Percentiles rank a stretch among this genome's conserved stretches.
These are phyloP conservation scores for Podocnemis expansa DNA, from an alignment of 2,113 vertebrate genomes.

Conservation along the genomic window DNA sequence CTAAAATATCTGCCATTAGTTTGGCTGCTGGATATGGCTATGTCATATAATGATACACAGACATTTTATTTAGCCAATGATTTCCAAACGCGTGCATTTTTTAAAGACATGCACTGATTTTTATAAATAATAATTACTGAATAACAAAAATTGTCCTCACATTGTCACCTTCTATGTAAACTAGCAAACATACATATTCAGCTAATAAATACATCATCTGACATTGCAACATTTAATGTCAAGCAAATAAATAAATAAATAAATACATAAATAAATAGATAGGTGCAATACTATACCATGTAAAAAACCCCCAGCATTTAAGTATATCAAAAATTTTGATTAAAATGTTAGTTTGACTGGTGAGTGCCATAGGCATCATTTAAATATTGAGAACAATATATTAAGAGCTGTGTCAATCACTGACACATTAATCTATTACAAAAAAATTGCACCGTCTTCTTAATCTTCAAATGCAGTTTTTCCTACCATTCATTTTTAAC, in stretches of 20 bases:
- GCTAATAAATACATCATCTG: not conserved
- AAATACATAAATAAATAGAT: slow-evolving; percentile 35
- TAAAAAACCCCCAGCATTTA: not conserved
- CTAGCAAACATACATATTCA: not conserved
- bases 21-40: not conserved
- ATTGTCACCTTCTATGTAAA: not conserved
- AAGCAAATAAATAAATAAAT: not conserved
- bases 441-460: not conserved
- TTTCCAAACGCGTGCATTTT: not conserved
- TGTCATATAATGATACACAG: not conserved
- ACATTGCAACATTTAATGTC: not conserved
- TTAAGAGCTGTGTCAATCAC: not conserved
- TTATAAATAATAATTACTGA: not conserved
- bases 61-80: not conserved
- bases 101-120: not conserved
- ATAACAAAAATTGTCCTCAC: not conserved
- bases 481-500: not conserved
- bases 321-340: not conserved
- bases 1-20: not conserved
- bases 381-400: not conserved
- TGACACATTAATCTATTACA: not conserved
- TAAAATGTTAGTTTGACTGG: slow-evolving; percentile 20
- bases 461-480: not conserved
- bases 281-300: not conserved
- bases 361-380: not conserved